Conservation (phyloP, 2,113 vertebrate species). For the Pipa parva region DNA sequence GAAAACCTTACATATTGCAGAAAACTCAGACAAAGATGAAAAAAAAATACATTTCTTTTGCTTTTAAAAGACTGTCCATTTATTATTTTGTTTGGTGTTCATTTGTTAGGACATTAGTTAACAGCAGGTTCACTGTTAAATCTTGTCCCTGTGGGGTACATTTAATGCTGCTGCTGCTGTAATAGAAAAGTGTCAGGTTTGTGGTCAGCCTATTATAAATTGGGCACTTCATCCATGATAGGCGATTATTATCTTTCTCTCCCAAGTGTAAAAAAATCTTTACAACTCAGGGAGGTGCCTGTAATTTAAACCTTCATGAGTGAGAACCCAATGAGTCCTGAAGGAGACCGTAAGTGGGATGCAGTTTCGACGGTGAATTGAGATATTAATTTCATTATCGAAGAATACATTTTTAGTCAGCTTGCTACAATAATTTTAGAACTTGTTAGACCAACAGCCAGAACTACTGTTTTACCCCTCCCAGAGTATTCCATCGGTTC, state of each 20-base stretch:
- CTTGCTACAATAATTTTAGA: conserved; percentile 54
- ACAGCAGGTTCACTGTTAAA: conserved; percentile 60
- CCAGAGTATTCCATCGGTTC: too few relatives aligned
- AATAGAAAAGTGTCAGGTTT: conserved; percentile 69
- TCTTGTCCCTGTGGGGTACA: conserved; percentile 61
- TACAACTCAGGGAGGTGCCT: conserved; percentile 63
- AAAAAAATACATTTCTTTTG: too few relatives aligned
- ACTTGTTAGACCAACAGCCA: conserved; percentile 52
- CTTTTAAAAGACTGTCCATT: background rate
- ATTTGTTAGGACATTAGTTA: conserved; percentile 59
- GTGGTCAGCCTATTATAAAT: conserved; percentile 64
- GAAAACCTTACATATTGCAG: too few relatives aligned
- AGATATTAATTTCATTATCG: conserved; percentile 57
- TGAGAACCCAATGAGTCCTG: conserved; percentile 65
- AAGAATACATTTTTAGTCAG: conserved; percentile 61
- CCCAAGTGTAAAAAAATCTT: conserved; percentile 61
- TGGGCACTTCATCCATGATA: conserved; percentile 69
- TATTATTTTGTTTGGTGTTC: conserved; percentile 47
- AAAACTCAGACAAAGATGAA: too few relatives aligned
- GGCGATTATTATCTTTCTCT: conserved; percentile 69
- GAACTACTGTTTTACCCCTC: conserved; percentile 50
- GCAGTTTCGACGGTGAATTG: conserved; percentile 61
- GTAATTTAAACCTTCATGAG: conserved; percentile 59
- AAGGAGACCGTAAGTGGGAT: conserved; percentile 55
- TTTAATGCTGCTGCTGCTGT: conserved; percentile 49